Evolutionary conservation across 2,888 invertebrate species (phyloP), one percentile per base, ranked within the genome.

Genomic region (Oxytorus armatus): DNA sequence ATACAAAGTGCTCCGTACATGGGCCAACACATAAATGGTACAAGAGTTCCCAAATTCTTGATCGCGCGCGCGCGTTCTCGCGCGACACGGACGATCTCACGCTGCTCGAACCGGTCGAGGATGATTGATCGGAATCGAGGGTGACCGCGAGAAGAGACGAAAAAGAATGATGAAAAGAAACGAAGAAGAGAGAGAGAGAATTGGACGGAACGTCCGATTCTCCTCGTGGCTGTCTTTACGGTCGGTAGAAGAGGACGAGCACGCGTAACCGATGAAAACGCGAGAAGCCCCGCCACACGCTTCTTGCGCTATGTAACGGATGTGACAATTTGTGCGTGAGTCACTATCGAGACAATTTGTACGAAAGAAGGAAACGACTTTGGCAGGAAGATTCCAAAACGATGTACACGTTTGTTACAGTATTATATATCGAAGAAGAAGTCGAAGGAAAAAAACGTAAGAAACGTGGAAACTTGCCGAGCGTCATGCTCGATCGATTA

Each of bases 101-200:
- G 25, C 49, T 33, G 23, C 55, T 77, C 18, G 74, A 16, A 65
- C 18, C 57, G 65, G 33, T 70, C 57, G 59, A 36, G n/a, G 61
- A 75, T 76, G 75, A 79, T 79, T 53, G 79, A 79, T 79, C 70
- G 59, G 25, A 61, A 77, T 84, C 83, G 78, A 74, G 79, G 80
- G 69, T 81, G 72, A 65, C 76, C 55, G 59, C 42, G 51, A 23
- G 78, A 73, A 63, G 47, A 77, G 82, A 79, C 74, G 79, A 78
- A 81, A 72, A 69, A 66, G 55, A 25, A 39, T 3, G 16, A 33
- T 18, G 39, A 51, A 39, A 49, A 21, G 8, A 33, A 16, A 59
- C 5, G 33, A 36, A 77, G 33, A 57, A 47, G 44, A 11, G 23
- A 33, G n/a, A 51, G 11, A 53, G 29, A 59, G 36, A 39, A 16